phyloP scores from a whole-genome alignment of 2,797 vertebrate species.

The Halcyon chelicuti region DNA sequence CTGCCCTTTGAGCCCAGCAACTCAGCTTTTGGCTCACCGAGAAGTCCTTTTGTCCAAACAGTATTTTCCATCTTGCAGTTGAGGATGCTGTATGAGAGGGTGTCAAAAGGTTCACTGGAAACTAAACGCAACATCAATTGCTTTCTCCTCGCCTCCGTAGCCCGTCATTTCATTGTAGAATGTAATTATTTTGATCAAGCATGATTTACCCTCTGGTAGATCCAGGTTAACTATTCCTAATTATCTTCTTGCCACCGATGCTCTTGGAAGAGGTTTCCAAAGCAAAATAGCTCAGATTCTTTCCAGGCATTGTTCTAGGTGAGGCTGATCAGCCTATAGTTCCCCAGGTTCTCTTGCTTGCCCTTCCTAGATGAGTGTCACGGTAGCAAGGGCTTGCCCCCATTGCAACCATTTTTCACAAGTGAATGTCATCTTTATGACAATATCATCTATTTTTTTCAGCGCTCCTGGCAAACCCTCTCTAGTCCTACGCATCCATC shows the following conservation, averaged over 20 bases:
- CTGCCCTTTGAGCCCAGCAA: not conserved
- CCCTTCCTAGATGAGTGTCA: not conserved
- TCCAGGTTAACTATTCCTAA: not conserved
- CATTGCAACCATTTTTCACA: not conserved
- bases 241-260: not conserved
- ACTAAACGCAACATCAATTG: not conserved
- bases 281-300: not conserved
- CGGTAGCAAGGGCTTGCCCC: not conserved
- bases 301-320: not conserved
- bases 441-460: not conserved
- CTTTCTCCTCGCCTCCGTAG: not conserved
- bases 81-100: not conserved
- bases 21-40: not conserved
- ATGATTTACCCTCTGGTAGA: not conserved
- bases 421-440: not conserved
- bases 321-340: not conserved
- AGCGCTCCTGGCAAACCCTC: not conserved
- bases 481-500: not conserved
- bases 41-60: not conserved
- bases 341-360: not conserved
- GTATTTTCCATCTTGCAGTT: not conserved
- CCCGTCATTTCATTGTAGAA: not conserved
- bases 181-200: not conserved
- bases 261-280: not conserved
- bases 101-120: not conserved